These are phyloP conservation scores for Metaphire vulgaris DNA, from an alignment of 1,140 invertebrate genomes.

Conservation along the genomic window DNA sequence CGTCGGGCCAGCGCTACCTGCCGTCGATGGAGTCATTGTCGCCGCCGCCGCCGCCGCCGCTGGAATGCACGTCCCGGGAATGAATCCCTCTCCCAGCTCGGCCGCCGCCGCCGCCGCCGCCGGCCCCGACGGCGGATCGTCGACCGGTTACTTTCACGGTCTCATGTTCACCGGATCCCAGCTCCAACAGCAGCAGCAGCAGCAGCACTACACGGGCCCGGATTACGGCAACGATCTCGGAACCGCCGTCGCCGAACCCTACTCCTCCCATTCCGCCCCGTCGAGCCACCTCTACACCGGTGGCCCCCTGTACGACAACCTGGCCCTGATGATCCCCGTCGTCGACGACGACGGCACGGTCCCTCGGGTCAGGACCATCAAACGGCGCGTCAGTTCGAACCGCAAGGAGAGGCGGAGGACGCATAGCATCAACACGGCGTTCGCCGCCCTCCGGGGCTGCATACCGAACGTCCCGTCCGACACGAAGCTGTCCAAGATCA, in stretches of 20 bases:
- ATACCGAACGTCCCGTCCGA: slow-evolving; percentile 93
- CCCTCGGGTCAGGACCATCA: neutral
- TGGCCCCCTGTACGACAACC: neutral
- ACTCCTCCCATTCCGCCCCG: neutral
- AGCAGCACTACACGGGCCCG: no score
- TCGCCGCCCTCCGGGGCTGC: slow-evolving; percentile 79
- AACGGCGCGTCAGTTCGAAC: slow-evolving; percentile 54
- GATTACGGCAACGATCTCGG: no score
- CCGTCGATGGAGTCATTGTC: neutral
- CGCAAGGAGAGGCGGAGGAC: slow-evolving; percentile 85
- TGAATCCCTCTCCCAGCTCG: neutral
- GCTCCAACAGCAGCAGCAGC: no score
- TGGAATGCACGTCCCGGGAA: neutral
- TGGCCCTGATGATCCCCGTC: neutral
- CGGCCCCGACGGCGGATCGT: no score
- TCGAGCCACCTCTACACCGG: neutral
- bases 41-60: no score
- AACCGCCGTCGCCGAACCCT: neutral
- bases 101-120: no score
- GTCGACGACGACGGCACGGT: neutral
- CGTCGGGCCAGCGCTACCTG: neutral
- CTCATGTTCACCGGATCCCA: neutral
- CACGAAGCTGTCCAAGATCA: slow-evolving; percentile 71
- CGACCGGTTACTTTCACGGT: neutral
- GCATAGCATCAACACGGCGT: slow-evolving; percentile 90